phyloP scores from a whole-genome alignment of 2,888 invertebrate genomes.

The Zaprionus bogoriensis region DNA sequence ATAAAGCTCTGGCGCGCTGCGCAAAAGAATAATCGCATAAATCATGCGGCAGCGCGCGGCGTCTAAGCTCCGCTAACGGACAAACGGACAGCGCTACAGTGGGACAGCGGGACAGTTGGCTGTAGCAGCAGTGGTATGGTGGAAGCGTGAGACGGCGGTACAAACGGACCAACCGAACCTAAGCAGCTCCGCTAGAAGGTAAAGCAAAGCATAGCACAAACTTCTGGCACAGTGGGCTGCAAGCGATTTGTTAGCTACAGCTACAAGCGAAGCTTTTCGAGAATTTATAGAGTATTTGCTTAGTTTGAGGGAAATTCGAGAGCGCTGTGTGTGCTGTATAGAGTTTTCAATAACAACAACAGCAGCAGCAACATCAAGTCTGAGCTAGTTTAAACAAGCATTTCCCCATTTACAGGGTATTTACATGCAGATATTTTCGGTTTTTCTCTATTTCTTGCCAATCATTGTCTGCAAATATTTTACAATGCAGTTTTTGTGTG shows the following conservation, averaged over 20 bases:
- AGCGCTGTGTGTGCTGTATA: too few relatives aligned
- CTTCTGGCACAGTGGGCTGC: conserved; percentile 4
- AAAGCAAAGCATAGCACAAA: not conserved
- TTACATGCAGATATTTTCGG: too few relatives aligned
- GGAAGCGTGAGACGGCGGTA: conserved; percentile 10
- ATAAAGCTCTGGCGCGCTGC: conserved; percentile 77
- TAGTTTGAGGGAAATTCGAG: too few relatives aligned
- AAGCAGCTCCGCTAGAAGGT: conserved; percentile 2
- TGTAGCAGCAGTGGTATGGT: not conserved
- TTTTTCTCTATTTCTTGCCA: too few relatives aligned
- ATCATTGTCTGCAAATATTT: too few relatives aligned
- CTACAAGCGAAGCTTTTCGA: too few relatives aligned
- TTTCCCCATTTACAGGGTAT: too few relatives aligned
- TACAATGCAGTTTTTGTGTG: too few relatives aligned
- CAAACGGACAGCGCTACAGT: conserved; percentile 27
- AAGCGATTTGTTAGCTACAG: not conserved
- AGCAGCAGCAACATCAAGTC: too few relatives aligned
- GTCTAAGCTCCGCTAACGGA: conserved; percentile 72
- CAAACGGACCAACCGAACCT: not conserved
- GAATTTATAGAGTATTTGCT: too few relatives aligned
- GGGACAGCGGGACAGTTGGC: not conserved
- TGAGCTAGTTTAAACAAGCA: too few relatives aligned
- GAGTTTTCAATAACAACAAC: too few relatives aligned
- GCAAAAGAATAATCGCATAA: conserved; percentile 77
- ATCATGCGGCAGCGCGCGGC: conserved; percentile 70